Conservation (phyloP, 2,113 vertebrate genomes). For the Nettapus auritus region DNA sequence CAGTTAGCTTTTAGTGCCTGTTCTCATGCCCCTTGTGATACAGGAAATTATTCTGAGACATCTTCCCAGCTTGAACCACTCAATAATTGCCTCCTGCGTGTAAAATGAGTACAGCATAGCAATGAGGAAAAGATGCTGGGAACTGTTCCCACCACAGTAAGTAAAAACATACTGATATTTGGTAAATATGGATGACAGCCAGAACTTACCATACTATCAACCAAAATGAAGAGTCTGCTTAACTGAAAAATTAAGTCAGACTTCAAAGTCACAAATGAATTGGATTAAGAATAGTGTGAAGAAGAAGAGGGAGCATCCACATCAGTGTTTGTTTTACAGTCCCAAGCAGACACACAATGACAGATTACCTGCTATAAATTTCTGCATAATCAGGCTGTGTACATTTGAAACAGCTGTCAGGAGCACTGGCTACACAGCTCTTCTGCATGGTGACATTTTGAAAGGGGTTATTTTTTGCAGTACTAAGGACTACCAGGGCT, state of each 20-base stretch:
- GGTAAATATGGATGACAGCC: neutral
- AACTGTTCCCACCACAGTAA: neutral
- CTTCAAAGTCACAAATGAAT: slow-evolving; percentile 11
- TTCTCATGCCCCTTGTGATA: neutral
- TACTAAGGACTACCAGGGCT: neutral
- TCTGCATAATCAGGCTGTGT: neutral
- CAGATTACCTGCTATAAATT: neutral
- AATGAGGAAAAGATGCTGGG: neutral
- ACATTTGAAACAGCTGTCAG: neutral
- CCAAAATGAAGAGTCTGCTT: neutral
- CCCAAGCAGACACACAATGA: neutral
- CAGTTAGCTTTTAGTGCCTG: neutral
- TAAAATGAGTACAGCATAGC: neutral
- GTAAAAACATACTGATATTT: neutral
- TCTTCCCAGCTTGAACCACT: neutral
- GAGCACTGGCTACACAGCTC: neutral
- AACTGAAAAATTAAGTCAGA: neutral
- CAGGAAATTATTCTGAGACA: neutral
- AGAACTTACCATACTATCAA: neutral
- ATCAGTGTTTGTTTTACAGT: neutral
- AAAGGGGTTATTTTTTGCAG: neutral
- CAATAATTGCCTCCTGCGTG: neutral
- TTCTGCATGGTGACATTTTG: neutral
- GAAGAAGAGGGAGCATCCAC: neutral
- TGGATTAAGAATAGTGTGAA: neutral